Evolutionary conservation across 2,888 invertebrate species (phyloP).

Genomic region (Acronicta alni): DNA sequence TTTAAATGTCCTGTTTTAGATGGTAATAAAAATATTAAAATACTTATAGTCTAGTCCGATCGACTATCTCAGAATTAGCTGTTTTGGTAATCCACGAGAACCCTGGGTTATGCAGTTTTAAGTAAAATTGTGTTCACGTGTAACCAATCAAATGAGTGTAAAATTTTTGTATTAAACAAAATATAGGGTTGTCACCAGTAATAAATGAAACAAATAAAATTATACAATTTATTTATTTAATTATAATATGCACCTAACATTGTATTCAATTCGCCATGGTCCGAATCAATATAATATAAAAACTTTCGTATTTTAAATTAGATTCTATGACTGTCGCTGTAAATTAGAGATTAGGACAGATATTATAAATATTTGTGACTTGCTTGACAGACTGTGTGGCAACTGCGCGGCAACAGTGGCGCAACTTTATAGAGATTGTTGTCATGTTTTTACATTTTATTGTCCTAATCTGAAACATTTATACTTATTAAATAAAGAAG

Average conservation of each 20-base stretch:
- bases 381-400: not conserved
- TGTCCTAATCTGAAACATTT: conserved; percentile 30
- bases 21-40: too few relatives aligned
- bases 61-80: too few relatives aligned
- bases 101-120: too few relatives aligned
- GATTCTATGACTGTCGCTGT: conserved; percentile 28
- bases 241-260: conserved; percentile 62
- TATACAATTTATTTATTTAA: conserved; percentile 60
- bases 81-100: too few relatives aligned
- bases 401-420: conserved; percentile 7
- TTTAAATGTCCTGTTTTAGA: too few relatives aligned
- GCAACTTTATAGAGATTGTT: conserved; percentile 8
- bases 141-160: too few relatives aligned
- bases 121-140: too few relatives aligned
- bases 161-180: too few relatives aligned
- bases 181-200: too few relatives aligned
- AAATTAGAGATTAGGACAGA: conserved; percentile 28
- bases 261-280: conserved; percentile 68
- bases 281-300: conserved; percentile 54
- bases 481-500: conserved; percentile 47
- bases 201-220: conserved; percentile 51
- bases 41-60: too few relatives aligned
- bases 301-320: conserved; percentile 43
- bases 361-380: conserved; percentile 6
- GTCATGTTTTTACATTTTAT: conserved; percentile 18